Evolutionary conservation across 2,113 vertebrate genomes (phyloP).

Genomic region (Sus scrofa): T2T-Sscrofa CM000827.6:51531501-51532000

Average conservation of each 20-base stretch:
- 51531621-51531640: background rate
- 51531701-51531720: background rate
- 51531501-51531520: slow-evolving; percentile 86
- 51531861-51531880: background rate
- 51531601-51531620: background rate
- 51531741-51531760: background rate
- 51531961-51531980: background rate
- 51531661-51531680: slow-evolving; percentile 58
- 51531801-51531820: background rate
- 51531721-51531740: background rate
- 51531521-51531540: background rate
- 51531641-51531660: background rate
- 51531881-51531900: background rate
- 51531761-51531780: background rate
- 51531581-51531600: background rate
- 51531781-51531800: background rate
- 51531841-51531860: background rate
- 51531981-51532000: background rate
- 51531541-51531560: background rate
- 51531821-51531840: background rate
- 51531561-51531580: background rate
- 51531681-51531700: background rate
- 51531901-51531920: background rate
- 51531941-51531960: background rate
- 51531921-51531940: background rate